Evolutionary conservation across 2,888 invertebrate genomes (phyloP).

Genomic region (Thymelicus acteon): DNA sequence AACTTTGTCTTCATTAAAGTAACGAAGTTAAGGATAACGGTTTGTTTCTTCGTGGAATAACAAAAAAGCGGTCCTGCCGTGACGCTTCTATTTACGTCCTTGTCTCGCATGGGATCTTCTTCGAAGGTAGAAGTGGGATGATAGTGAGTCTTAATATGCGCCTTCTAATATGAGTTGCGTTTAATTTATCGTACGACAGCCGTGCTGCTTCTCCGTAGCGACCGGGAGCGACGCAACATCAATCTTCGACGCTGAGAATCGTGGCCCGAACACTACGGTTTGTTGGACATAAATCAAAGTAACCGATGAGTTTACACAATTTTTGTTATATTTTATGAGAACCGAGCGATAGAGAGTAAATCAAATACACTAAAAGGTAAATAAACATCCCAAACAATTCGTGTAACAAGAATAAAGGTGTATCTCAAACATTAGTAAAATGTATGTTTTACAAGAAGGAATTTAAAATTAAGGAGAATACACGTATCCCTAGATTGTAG

Average conservation of each 20-base stretch:
- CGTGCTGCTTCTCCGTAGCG: slow-evolving; percentile 66
- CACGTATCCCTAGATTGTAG: no score
- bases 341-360: slow-evolving; percentile 6
- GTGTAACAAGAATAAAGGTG: slow-evolving; percentile 1
- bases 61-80: slow-evolving; percentile 76
- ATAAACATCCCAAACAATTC: background rate
- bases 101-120: slow-evolving; percentile 59
- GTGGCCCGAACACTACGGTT: slow-evolving; percentile 54
- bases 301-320: slow-evolving; percentile 42
- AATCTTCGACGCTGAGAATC: slow-evolving; percentile 67
- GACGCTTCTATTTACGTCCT: slow-evolving; percentile 65
- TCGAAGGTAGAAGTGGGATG: slow-evolving; percentile 66
- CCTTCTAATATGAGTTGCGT: slow-evolving; percentile 75
- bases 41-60: slow-evolving; percentile 69
- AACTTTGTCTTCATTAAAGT: slow-evolving; percentile 67
- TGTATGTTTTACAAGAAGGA: slow-evolving; percentile 35
- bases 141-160: slow-evolving; percentile 67
- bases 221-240: slow-evolving; percentile 71
- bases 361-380: slow-evolving; percentile 6
- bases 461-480: background rate
- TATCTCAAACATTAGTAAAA: background rate
- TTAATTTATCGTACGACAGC: slow-evolving; percentile 83
- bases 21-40: slow-evolving; percentile 76
- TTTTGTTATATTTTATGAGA: slow-evolving; percentile 12
- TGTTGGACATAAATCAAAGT: slow-evolving; percentile 58